Evolutionary conservation across 2,113 vertebrate species (phyloP).

Genomic region (Phalacrocorax pelagicus): DNA sequence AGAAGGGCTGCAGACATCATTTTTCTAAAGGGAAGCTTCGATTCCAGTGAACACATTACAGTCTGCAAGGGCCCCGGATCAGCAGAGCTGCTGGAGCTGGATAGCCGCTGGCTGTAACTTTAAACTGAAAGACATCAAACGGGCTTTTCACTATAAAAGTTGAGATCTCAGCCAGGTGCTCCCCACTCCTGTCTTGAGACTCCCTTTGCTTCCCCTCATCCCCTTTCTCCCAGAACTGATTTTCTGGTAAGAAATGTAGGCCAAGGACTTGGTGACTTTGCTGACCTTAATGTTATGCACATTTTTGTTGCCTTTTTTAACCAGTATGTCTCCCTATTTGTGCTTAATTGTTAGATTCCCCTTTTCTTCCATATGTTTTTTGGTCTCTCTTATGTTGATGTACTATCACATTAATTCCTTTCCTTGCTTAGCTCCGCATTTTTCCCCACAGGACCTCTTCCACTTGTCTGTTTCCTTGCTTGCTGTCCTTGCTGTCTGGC

Average conservation of each 20-base stretch:
- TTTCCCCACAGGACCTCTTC: not conserved
- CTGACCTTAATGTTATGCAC: not conserved
- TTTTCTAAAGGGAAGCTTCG: not conserved
- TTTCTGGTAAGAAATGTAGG: not conserved
- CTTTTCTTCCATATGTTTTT: not conserved
- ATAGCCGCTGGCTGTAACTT: not conserved
- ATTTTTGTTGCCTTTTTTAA: not conserved
- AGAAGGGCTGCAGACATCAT: not conserved
- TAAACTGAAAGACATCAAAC: conserved; percentile 31
- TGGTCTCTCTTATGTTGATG: not conserved
- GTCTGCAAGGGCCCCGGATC: not conserved
- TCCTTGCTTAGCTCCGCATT: not conserved
- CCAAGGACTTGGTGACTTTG: not conserved
- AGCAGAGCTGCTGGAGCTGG: not conserved
- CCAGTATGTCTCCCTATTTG: not conserved
- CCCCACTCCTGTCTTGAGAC: not conserved
- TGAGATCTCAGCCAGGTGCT: not conserved
- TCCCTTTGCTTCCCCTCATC: not conserved
- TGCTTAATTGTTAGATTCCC: not conserved
- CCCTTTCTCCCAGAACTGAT: not conserved
- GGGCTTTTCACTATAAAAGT: not conserved
- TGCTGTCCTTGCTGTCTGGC: not conserved
- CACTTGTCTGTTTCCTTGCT: not conserved
- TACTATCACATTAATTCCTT: conserved; percentile 16
- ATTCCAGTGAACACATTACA: not conserved